Evolutionary conservation across 2,888 invertebrate species (phyloP).

Genomic region (Palloptera scutellata): DNA sequence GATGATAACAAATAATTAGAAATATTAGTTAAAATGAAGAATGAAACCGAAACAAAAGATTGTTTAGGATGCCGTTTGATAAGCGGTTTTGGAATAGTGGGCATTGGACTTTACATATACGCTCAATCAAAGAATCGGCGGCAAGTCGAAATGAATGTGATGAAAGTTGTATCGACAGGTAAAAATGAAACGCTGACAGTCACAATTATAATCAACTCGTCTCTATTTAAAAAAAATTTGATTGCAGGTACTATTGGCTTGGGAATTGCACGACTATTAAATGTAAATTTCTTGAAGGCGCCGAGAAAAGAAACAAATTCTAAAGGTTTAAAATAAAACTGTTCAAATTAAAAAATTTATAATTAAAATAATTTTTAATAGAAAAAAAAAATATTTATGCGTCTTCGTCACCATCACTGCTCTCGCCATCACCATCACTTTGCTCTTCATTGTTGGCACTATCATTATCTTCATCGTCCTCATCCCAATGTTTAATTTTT

Average conservation of each 20-base stretch:
- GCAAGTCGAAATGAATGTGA: constrained; percentile 45
- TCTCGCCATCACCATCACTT: constrained; percentile 24
- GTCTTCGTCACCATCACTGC: constrained; percentile 35
- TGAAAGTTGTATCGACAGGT: constrained; percentile 53
- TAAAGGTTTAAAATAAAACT: background rate
- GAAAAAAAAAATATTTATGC: constrained; percentile 29
- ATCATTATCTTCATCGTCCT: constrained; percentile 64
- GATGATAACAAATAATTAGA: too few species aligned
- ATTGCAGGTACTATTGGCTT: constrained; percentile 67
- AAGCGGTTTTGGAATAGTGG: constrained; percentile 70
- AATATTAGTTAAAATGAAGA: too few species aligned
- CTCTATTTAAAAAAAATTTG: background rate
- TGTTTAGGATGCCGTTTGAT: constrained; percentile 70
- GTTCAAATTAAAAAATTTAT: background rate
- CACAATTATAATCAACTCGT: background rate
- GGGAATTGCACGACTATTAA: constrained; percentile 70
- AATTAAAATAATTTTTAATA: constrained; percentile 24
- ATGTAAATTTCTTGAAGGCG: constrained; percentile 54
- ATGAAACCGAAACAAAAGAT: constrained; percentile 54
- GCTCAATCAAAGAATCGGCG: constrained; percentile 67
- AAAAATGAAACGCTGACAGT: background rate
- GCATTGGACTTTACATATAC: constrained; percentile 71
- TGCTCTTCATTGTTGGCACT: constrained; percentile 22
- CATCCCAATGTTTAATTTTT: constrained; percentile 92
- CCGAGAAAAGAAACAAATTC: constrained; percentile 16